Percentiles rank a stretch among this genome's conserved stretches.
Conservation (phyloP, 64 coral and sea anemone genomes). For the Orbicella faveolata region DNA sequence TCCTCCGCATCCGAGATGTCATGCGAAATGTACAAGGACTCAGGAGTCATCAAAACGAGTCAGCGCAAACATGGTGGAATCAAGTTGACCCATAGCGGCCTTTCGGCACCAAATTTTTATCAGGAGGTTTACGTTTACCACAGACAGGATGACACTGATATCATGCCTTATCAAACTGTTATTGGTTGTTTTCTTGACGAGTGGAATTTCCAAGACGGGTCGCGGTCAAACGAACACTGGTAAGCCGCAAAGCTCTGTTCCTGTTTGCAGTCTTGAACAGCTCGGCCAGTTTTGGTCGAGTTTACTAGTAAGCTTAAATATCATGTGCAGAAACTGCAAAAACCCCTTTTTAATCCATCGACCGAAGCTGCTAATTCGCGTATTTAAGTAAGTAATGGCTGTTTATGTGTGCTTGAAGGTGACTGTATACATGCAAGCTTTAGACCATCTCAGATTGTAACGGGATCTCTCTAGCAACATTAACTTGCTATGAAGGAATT, state of each 20-base stretch:
- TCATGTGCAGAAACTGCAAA: no score
- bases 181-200: background rate
- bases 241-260: slow-evolving; percentile 9
- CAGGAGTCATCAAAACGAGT: background rate
- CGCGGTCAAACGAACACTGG: slow-evolving; percentile 16
- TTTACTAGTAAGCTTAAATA: no score
- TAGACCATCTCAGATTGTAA: no score
- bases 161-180: background rate
- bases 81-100: background rate
- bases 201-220: background rate
- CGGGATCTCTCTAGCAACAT: no score
- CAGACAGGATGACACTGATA: background rate
- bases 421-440: no score
- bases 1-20: slow-evolving; percentile 17
- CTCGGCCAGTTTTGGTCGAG: no score
- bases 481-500: no score
- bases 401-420: no score
- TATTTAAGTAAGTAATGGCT: no score
- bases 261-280: background rate
- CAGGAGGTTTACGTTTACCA: background rate
- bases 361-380: no score
- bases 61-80: background rate
- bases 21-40: background rate
- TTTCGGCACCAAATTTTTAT: background rate
- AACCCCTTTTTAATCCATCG: no score